Base-by-base conservation (phyloP, 2,113 vertebrate species). In the Suncus etruscus region DNA sequence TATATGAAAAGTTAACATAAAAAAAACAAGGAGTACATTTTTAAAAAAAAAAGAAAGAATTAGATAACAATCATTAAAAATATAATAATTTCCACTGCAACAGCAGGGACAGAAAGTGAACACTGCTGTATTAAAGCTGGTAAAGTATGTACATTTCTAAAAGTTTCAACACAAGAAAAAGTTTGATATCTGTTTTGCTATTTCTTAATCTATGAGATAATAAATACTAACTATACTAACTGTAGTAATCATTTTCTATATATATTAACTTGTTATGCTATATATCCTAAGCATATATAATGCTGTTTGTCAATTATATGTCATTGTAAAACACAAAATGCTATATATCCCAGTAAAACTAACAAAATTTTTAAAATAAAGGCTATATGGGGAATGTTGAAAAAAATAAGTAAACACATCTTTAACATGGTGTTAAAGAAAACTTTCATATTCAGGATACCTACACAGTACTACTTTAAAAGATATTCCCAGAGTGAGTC, bases 391-490 rank as follows among this genome's bases (percentile, higher is more conserved):
- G 6, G 10, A 76, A 90, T 12, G 6, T 31, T 70, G 25, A 25
- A 16, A 82, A n/a, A 63, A 89, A 48, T 68, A 29, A 86, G 9
- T 8, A 94, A 81, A 87, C 39, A 39, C 39, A 39, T 39, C 39
- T 39, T 39, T 22, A 61, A 18, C 15, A n/a, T 2, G 9, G 24
- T 54, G 4, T 73, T 77, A 1, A 51, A 76, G 27, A 73, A 87
- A 87, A 80, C 15, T 65, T 83, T 80, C 73, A 87, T 39, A 82
- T 90, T 77, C 11, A 70, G 16, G 86, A 93, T n/a, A 79, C 63
- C 39, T 76, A 66, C 27, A 25, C 47, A 73, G 54, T 50, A 82
- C 1, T 54, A 11, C 22, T 88, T 48, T 73, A 65, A 90, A 91
- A 4, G 47, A 39, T 86, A 83, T 93, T 93, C 20, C 47, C 79